These are phyloP conservation scores for Macrocentrus cingulum DNA, from an alignment of 1,140 invertebrate species.

Conservation along the genomic window DNA sequence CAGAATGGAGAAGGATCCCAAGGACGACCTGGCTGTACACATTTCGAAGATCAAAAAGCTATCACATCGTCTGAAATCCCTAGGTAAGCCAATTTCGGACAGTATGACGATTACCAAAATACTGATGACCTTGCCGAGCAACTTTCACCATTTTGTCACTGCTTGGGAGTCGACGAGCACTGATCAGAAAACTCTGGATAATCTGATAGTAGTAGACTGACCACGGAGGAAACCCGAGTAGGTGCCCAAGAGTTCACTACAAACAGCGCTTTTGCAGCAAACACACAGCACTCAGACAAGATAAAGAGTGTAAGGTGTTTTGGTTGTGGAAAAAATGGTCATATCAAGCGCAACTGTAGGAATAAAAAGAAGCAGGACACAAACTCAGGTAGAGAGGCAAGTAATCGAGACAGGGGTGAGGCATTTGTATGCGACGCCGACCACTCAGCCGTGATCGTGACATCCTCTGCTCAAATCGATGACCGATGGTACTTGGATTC, in stretches of 20 bases:
- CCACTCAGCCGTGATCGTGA: too few relatives aligned
- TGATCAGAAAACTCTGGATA: constrained; percentile 32
- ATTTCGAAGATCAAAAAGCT: constrained; percentile 36
- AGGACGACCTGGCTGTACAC: constrained; percentile 34
- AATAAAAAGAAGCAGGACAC: too few relatives aligned
- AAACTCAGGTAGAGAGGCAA: too few relatives aligned
- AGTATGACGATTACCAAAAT: constrained; percentile 39
- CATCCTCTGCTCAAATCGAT: too few relatives aligned
- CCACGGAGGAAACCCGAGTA: constrained; percentile 30
- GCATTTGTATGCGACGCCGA: too few relatives aligned
- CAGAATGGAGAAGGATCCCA: constrained; percentile 22
- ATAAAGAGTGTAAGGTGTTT: background rate
- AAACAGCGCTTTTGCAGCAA: background rate
- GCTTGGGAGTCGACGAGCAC: constrained; percentile 41
- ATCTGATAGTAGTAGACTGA: constrained; percentile 37
- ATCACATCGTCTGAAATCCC: background rate
- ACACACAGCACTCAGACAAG: background rate
- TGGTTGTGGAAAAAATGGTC: background rate
- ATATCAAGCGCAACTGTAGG: background rate
- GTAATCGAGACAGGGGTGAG: too few relatives aligned
- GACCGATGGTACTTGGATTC: constrained; percentile 27
- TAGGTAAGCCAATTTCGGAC: constrained; percentile 28
- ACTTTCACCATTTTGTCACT: constrained; percentile 39
- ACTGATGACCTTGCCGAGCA: constrained; percentile 32
- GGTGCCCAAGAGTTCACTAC: background rate